Base-by-base conservation (phyloP, 2,888 invertebrate genomes). In the Ophion costatus region DNA sequence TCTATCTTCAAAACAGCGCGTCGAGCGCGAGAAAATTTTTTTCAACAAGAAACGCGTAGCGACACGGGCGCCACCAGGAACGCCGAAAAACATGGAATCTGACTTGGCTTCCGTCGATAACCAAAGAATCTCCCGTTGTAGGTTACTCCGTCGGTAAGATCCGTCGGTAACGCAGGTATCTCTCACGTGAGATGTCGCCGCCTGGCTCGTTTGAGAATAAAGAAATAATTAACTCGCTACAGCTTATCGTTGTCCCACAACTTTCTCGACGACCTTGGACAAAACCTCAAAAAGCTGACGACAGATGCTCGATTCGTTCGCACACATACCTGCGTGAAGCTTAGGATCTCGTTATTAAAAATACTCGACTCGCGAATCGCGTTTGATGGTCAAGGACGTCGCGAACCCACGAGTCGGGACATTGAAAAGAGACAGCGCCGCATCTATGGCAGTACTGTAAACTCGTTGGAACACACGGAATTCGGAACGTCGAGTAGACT, bases 241-340 rank as follows among this genome's bases (percentile, higher is more conserved):
- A 10, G 10, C 51, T 51, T 24, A 22, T 61, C 63, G 63, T 24
- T 24, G 29, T 20, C 75, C 11, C 51, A 24, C 38, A 59, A 67
- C 24, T 57, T 77, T 77, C 59, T 59, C 56, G 57, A 67, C 38
- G 67, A 77, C 77, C 77, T 77, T 77, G 77, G 67, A 38, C 57
- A 77, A 77, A 77, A 77, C 56, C 38, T 67, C 56, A 59, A 67
- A 77, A 67, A 77, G 51, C 66, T 67, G 77, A 67, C 59, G 38
- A 66, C 45, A 59, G 38, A 71, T 22, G 38, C 38, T 45, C 33
- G 24, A 22, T 20, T 67, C 38, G 11, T 14, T 57, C 71, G 59
- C 14, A 38, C 57, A 17, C 4, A 42, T 42, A 42, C 42, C 42
- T 42, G 42, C 42, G 6, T 9, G 9, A 42, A 42, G 42, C 42